Base-by-base conservation (phyloP, 2,888 invertebrate genomes). In the Drosophila antonietae region DNA sequence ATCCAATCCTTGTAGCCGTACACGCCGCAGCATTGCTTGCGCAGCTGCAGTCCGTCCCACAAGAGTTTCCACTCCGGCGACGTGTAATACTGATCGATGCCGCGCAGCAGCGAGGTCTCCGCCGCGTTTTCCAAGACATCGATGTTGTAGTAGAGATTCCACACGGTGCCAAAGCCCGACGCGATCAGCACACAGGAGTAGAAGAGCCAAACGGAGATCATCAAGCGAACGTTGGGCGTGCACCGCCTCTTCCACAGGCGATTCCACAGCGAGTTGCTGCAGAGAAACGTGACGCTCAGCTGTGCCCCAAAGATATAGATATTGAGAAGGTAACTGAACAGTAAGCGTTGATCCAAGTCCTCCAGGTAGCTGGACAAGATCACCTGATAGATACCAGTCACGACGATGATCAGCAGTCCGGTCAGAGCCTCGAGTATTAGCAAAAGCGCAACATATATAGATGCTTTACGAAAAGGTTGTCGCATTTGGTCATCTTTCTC, bases 21-120 rank as follows among this genome's bases (percentile, higher is more conserved):
- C 4, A 92, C 91, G 0, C 93, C 93, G 60, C 93, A 93, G 55
- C 93, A 93, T 55, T 92, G 83, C 51, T 90, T 86, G 1, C 81
- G 76, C 49, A 90, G 80, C 56, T 93, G 93, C 39, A 93, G 39
- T 15, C 83, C 80, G 60, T 93, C 93, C 93, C 92, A 93, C 0
- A 92, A 60, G 1, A 93, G 75, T 39, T 92, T 91, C 93, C 93
- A 92, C 9, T 92, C 89, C 0, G 92, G 91, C 59, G 90, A 87
- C 0, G 83, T 60, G 59, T 92, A 92, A 60, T 93, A 93, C 31
- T 89, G 66, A 23, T 93, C 91, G 9, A 93, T 92, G 28, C 93
- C 93, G 20, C 81, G 80, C 3, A 79, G 64, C 18, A 93, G 68
- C 7, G 92, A 85, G 14, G 68, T 73, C 56, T 91, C 89, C 14